A percentile compares a stretch with the other conserved stretches of the same genome.
These are phyloP conservation scores for Nylanderia fulva DNA, from an alignment of 1,140 invertebrate species.

Conservation along the genomic window DNA sequence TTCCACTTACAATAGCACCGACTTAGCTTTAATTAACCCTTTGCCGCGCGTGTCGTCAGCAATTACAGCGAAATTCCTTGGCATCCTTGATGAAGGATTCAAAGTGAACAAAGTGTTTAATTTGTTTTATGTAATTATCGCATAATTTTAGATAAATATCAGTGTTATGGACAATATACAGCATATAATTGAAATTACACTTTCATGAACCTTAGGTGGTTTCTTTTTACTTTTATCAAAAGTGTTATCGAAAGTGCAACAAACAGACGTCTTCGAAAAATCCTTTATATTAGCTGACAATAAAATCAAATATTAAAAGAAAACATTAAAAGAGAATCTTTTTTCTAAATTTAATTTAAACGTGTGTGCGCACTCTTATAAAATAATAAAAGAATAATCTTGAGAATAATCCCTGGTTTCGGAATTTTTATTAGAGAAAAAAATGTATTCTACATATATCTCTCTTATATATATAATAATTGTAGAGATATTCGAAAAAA, in stretches of 20 bases:
- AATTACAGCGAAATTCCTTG: conserved; percentile 36
- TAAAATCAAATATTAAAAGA: too few species aligned
- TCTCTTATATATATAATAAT: too few species aligned
- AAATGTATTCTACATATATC: too few species aligned
- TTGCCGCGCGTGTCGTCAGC: conserved; percentile 34
- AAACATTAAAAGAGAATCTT: not conserved
- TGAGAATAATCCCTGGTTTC: too few species aligned
- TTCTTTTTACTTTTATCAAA: too few species aligned
- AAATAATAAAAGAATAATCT: too few species aligned
- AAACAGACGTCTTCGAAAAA: not conserved
- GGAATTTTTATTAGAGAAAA: too few species aligned
- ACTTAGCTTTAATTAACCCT: conserved; percentile 54
- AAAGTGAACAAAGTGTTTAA: not conserved
- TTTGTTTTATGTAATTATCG: not conserved
- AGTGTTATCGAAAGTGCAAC: not conserved
- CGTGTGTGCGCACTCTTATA: too few species aligned
- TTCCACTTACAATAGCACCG: conserved; percentile 8
- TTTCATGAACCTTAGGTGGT: too few species aligned
- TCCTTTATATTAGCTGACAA: too few species aligned
- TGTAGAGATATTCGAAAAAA: too few species aligned
- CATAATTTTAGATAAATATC: not conserved
- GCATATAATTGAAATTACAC: too few species aligned
- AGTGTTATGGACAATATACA: not conserved
- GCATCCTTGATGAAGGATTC: not conserved
- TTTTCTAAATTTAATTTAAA: not conserved